Conservation (phyloP, 2,113 vertebrate species). For the Seriola aureovittata region DNA sequence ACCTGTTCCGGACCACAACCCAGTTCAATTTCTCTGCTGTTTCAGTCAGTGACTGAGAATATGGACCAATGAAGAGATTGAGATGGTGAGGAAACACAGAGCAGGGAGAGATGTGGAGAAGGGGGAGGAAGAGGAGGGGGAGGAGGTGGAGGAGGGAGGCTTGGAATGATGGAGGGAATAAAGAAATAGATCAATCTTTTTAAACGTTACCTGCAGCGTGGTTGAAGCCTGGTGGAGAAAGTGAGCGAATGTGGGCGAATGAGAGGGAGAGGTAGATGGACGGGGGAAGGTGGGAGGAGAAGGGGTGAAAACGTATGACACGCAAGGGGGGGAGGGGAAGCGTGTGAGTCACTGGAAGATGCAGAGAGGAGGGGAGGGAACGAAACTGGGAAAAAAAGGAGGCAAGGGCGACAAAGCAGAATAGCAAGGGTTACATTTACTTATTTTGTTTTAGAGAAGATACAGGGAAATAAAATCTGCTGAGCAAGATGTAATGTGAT, state of each 20-base stretch:
- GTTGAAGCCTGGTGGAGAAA: conserved; percentile 72
- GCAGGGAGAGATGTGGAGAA: conserved; percentile 25
- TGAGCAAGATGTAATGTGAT: background rate
- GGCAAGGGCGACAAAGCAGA: conserved; percentile 24
- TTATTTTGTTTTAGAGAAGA: background rate
- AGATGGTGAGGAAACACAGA: conserved; percentile 54
- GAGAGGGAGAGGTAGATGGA: conserved; percentile 56
- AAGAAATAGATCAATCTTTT: conserved; percentile 72
- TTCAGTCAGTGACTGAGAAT: conserved; percentile 53
- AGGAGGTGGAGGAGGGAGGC: conserved; percentile 15
- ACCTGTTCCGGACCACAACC: conserved; percentile 56
- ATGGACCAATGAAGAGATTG: conserved; percentile 51
- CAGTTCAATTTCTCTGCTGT: conserved; percentile 54
- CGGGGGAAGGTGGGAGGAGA: conserved; percentile 61
- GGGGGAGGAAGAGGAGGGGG: conserved; percentile 17
- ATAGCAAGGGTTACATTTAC: conserved; percentile 26
- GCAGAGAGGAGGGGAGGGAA: conserved; percentile 62
- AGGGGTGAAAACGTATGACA: conserved; percentile 69
- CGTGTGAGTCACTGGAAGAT: conserved; percentile 79
- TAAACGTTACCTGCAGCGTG: conserved; percentile 79
- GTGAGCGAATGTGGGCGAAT: conserved; percentile 62
- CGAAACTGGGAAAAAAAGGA: conserved; percentile 41
- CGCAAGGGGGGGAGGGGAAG: conserved; percentile 69
- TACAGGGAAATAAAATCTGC: conserved; percentile 1
- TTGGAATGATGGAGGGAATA: conserved; percentile 48